Conservation (phyloP, 2,113 vertebrate genomes). For the Centropristis striata region DNA sequence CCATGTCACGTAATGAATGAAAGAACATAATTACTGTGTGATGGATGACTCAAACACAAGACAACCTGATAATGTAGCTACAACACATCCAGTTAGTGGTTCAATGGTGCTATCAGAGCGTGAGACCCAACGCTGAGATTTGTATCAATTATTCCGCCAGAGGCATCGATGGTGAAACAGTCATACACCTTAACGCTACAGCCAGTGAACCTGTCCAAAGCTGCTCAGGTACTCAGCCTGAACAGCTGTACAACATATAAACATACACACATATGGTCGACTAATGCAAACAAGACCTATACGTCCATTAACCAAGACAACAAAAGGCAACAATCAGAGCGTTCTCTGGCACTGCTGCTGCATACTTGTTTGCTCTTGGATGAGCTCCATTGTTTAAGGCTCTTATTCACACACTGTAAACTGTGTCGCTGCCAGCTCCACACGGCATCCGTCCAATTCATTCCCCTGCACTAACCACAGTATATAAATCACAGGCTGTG, state of each 20-base stretch:
- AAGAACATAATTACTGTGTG: not conserved
- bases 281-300: not conserved
- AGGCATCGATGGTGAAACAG: not conserved
- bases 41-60: not conserved
- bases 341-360: not conserved
- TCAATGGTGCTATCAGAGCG: not conserved
- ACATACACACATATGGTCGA: not conserved
- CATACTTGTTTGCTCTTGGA: slow-evolving; percentile 20
- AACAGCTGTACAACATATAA: not conserved
- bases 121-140: not conserved
- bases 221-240: accelerated
- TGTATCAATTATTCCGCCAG: not conserved
- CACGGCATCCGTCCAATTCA: slow-evolving; percentile 13
- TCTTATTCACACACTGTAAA: not conserved
- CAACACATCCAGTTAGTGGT: not conserved
- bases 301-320: not conserved
- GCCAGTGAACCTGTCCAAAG: not conserved
- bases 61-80: not conserved
- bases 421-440: slow-evolving; percentile 17
- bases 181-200: not conserved
- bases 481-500: slow-evolving; percentile 19
- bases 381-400: not conserved
- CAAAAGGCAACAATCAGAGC: not conserved
- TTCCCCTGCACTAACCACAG: slow-evolving; percentile 13
- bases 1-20: not conserved